Evolutionary conservation across 2,797 vertebrate genomes (phyloP), one percentile per base, ranked within the genome.

Genomic region (Zalophus californianus): DNA sequence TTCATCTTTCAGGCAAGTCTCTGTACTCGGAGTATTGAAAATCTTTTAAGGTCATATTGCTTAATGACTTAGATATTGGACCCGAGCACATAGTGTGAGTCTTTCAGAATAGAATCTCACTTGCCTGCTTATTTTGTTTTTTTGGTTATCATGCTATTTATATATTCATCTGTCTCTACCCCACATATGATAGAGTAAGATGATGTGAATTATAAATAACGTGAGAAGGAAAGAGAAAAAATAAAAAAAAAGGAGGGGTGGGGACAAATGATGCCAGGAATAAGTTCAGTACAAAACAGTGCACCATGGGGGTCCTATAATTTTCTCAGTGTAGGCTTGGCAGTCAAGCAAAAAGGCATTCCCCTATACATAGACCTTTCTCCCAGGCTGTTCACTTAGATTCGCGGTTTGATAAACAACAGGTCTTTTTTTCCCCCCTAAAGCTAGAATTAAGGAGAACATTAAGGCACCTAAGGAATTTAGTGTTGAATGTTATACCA

Each of bases 71-170:
- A 27, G 54, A 83, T 56, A 23, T 48, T 60, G 62, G 29, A 78
- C 41, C 48, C 0, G 7, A 80, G 44, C 18, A 41, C 58, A 44
- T 2, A 38, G 38, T 23, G 12, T 32, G 75, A 41, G 11, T 90
- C n/a, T 94, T 86, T 62, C 41, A 87, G 56, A 73, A 60, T 9
- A 29, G 29, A 86, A 54, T 79, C 38, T 92, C 32, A 2, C 80
- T 66, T 44, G 5, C 14, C 25, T 66, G n/a, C 35, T 16, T 75
- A 14, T 82, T 90, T 82, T 48, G 15, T 13, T 35, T 66, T 58
- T 96, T 86, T 78, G 32, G 54, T 94, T 93, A 20, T 86, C 38
- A 78, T 66, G 68, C 35, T 48, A 18, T 56, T 86, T 56, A 72
- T 72, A 27, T 52, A 73, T 77, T 11, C 11, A 56, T 91, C 29